These are phyloP conservation scores for Latheticus oryzae DNA, from an alignment of 2,888 invertebrate genomes.

Conservation along the genomic window DNA sequence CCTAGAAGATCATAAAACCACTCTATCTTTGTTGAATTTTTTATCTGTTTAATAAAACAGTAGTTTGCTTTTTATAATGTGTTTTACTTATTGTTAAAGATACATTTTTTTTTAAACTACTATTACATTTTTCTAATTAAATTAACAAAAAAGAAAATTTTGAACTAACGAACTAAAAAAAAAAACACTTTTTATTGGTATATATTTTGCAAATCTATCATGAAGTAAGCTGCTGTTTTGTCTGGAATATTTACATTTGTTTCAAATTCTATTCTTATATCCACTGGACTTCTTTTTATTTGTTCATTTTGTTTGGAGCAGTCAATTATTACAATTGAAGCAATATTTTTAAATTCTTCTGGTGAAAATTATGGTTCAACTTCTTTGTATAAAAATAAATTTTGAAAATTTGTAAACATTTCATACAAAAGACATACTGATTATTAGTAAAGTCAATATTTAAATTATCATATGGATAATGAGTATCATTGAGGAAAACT, in stretches of 20 bases:
- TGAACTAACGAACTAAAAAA: too few species aligned
- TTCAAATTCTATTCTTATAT: constrained; percentile 28
- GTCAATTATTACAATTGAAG: constrained; percentile 13
- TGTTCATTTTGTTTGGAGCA: constrained; percentile 22
- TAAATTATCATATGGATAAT: constrained; percentile 4
- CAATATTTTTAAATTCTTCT: constrained; percentile 15
- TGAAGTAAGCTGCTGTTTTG: constrained; percentile 28
- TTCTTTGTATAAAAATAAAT: constrained; percentile 10
- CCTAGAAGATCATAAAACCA: neutral
- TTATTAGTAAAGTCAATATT: constrained; percentile 1
- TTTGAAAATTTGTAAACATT: constrained; percentile 34
- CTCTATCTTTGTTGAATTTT: neutral
- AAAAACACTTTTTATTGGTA: constrained; percentile 1
- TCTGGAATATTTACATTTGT: constrained; percentile 13
- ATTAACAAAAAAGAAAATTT: too few species aligned
- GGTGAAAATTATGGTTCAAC: constrained; percentile 17
- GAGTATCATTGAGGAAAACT: constrained; percentile 32
- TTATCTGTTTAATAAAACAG: neutral
- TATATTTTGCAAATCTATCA: constrained; percentile 10
- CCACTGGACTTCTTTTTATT: constrained; percentile 21
- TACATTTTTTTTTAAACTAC: too few species aligned
- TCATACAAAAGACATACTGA: constrained; percentile 24
- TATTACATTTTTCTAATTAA: too few species aligned
- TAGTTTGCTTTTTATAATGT: too few species aligned
- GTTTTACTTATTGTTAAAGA: constrained; percentile 1